phyloP scores from a whole-genome alignment of 1,140 invertebrate species.

The Camponotus vicinus region DNA sequence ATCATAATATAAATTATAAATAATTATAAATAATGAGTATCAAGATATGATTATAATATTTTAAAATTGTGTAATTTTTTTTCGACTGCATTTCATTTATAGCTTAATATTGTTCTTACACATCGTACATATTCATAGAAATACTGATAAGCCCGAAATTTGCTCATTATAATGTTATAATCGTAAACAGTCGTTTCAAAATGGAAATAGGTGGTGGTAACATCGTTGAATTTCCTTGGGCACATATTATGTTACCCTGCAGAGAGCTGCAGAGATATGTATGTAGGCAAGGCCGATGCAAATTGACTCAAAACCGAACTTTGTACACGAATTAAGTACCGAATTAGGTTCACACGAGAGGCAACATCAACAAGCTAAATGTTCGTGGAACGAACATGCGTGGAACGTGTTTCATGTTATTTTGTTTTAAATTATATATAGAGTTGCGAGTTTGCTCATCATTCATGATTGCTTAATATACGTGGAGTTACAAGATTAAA shows the following conservation, averaged over 20 bases:
- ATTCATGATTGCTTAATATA: neutral
- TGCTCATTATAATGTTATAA: slow-evolving; percentile 65
- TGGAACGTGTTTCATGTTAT: neutral
- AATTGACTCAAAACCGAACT: slow-evolving; percentile 48
- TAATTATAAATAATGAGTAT: too few relatives aligned
- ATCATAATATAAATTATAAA: too few relatives aligned
- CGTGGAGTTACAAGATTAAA: neutral
- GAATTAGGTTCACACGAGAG: neutral
- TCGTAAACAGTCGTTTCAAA: slow-evolving; percentile 69
- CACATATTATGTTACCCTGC: slow-evolving; percentile 38
- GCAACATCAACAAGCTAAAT: slow-evolving; percentile 19
- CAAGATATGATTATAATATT: too few relatives aligned
- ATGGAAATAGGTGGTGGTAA: slow-evolving; percentile 38
- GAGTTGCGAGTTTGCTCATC: neutral
- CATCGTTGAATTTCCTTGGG: slow-evolving; percentile 63
- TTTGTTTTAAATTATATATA: slow-evolving; percentile 18
- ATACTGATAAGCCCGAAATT: slow-evolving; percentile 72
- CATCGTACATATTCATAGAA: slow-evolving; percentile 8
- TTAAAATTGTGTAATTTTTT: too few relatives aligned
- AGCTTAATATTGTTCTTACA: slow-evolving; percentile 55
- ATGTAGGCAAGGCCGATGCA: neutral
- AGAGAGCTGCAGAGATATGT: neutral
- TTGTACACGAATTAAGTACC: slow-evolving; percentile 8
- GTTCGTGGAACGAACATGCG: neutral
- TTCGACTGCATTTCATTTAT: slow-evolving; percentile 62